phyloP scores from a whole-genome alignment of 2,113 vertebrate genomes.

The Cottus gobio region DNA sequence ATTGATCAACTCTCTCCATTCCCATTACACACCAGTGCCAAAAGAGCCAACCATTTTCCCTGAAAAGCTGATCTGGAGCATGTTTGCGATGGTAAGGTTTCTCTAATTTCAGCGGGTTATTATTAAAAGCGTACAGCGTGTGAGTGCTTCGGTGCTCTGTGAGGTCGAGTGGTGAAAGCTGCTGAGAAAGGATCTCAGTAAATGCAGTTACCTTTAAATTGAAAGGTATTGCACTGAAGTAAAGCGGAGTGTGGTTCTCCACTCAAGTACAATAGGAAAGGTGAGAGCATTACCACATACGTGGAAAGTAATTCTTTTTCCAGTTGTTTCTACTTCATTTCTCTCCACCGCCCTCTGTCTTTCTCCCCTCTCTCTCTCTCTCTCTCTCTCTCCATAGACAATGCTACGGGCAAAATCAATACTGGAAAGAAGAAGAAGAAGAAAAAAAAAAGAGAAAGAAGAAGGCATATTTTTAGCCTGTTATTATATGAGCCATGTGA shows the following conservation, averaged over 20 bases:
- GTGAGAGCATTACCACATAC: slow-evolving; percentile 70
- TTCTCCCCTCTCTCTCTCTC: slow-evolving; percentile 47
- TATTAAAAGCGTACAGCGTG: slow-evolving; percentile 70
- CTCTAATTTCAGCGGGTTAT: slow-evolving; percentile 76
- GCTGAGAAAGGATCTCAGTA: slow-evolving; percentile 33
- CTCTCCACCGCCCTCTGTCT: slow-evolving; percentile 62
- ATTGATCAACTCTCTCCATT: slow-evolving; percentile 88
- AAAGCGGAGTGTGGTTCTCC: slow-evolving; percentile 54
- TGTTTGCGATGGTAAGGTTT: slow-evolving; percentile 79
- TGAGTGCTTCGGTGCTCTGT: slow-evolving; percentile 38
- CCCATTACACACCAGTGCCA: slow-evolving; percentile 85
- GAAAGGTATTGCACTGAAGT: slow-evolving; percentile 55
- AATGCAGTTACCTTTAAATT: slow-evolving; percentile 62
- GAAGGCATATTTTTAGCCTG: slow-evolving; percentile 86
- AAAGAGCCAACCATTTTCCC: slow-evolving; percentile 82
- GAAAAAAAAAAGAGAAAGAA: slow-evolving; percentile 34
- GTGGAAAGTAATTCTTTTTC: slow-evolving; percentile 72
- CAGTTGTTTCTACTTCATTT: slow-evolving; percentile 73
- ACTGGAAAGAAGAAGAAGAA: slow-evolving; percentile 66
- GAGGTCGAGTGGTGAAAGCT: slow-evolving; percentile 36
- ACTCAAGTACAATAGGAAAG: slow-evolving; percentile 66
- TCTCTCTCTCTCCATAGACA: slow-evolving; percentile 80
- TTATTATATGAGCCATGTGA: slow-evolving; percentile 83
- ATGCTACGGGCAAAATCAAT: slow-evolving; percentile 88
- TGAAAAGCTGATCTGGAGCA: slow-evolving; percentile 80